phyloP scores from a whole-genome alignment of 2,888 invertebrate genomes.

The Eristalis arbustorum region DNA sequence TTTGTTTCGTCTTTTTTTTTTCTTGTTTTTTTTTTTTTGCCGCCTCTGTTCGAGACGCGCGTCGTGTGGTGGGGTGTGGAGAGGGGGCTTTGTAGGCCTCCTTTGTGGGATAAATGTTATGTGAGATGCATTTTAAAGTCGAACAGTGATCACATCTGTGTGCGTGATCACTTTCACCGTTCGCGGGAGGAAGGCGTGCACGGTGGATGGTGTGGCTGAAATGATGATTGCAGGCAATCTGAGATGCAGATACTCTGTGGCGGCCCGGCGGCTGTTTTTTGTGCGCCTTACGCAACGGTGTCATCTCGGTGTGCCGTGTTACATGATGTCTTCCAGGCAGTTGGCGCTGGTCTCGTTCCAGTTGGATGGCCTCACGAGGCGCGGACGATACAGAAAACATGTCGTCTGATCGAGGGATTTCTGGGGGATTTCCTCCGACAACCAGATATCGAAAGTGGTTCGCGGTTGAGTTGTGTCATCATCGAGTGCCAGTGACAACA shows the following conservation, averaged over 20 bases:
- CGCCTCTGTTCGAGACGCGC: not conserved
- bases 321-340: not conserved
- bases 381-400: not conserved
- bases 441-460: not conserved
- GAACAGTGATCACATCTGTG: not conserved
- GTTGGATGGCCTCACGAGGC: not conserved
- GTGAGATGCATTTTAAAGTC: constrained; percentile 37
- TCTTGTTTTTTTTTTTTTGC: not conserved
- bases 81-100: not conserved
- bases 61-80: not conserved
- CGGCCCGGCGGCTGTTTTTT: not conserved
- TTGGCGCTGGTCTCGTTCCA: not conserved
- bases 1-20: constrained; percentile 1
- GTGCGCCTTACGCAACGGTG: constrained; percentile 27
- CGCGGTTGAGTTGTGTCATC: not conserved
- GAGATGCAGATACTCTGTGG: constrained; percentile 42
- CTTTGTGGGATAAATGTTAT: constrained; percentile 36
- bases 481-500: not conserved
- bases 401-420: not conserved
- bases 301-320: constrained; percentile 18
- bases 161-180: constrained; percentile 58
- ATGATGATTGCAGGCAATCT: constrained; percentile 20
- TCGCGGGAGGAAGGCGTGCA: constrained; percentile 27
- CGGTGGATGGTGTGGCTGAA: constrained; percentile 11
- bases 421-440: not conserved